phyloP scores from a whole-genome alignment of 2,113 vertebrate genomes.

The Vireo altiloquus region DNA sequence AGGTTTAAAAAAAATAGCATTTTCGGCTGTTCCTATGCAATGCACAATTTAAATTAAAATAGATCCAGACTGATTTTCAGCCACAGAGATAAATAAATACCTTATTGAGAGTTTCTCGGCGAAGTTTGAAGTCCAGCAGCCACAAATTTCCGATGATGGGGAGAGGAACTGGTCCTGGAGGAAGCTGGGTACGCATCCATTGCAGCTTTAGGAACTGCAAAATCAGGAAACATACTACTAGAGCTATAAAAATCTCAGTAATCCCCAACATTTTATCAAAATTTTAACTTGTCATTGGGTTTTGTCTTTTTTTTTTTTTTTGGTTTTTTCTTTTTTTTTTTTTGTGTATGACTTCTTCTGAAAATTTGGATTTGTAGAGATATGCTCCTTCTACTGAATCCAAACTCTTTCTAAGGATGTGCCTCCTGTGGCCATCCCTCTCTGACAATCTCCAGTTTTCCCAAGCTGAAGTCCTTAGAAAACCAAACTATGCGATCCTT shows the following conservation, averaged over 20 bases:
- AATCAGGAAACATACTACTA: not conserved
- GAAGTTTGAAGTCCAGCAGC: constrained; percentile 64
- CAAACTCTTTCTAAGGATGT: not conserved
- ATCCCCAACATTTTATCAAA: not conserved
- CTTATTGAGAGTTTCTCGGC: constrained; percentile 48
- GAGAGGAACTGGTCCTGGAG: constrained; percentile 60
- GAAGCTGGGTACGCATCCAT: constrained; percentile 24
- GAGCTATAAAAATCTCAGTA: not conserved
- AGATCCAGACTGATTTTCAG: not conserved
- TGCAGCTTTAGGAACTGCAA: constrained; percentile 40
- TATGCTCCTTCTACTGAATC: not conserved
- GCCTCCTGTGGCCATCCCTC: not conserved
- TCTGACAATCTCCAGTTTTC: not conserved
- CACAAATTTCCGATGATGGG: constrained; percentile 65
- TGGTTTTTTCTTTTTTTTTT: not conserved
- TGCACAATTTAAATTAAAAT: not conserved
- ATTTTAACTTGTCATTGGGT: not conserved
- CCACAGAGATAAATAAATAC: not conserved
- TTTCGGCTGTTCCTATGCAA: not conserved
- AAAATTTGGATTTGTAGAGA: not conserved
- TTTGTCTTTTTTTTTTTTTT: not conserved
- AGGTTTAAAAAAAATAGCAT: not conserved
- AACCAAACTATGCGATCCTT: not conserved
- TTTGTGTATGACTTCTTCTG: not conserved
- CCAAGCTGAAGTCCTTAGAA: not conserved